phyloP scores from a whole-genome alignment of 2,797 vertebrate genomes.

The Enteromius unitaeniatus region DNA sequence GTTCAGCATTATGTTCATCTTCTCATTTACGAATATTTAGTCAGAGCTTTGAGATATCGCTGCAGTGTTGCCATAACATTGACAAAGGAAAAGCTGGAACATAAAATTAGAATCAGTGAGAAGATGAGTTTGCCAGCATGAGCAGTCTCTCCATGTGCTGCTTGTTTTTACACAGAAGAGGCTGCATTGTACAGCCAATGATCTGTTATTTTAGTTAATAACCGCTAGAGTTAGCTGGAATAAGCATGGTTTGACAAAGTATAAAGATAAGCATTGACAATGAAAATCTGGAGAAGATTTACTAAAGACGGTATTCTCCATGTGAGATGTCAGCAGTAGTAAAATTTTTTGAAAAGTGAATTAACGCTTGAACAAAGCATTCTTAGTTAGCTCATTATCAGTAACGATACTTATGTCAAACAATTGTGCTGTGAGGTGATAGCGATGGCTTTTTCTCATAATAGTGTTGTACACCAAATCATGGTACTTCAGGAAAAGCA shows the following conservation, averaged over 20 bases:
- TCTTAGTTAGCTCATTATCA: neutral
- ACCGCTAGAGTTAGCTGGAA: neutral
- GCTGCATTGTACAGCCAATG: neutral
- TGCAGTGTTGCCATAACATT: conserved; percentile 33
- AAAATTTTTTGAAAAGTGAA: neutral
- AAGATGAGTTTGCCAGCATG: conserved; percentile 34
- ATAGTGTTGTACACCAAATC: neutral
- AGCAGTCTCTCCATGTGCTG: conserved; percentile 8
- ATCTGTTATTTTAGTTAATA: conserved; percentile 7
- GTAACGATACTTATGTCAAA: neutral
- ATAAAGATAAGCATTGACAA: neutral
- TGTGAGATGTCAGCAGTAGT: neutral
- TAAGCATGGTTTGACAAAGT: neutral
- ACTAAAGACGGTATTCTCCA: neutral
- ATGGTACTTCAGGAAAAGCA: neutral
- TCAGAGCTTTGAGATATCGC: conserved; percentile 20
- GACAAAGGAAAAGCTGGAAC: conserved; percentile 35
- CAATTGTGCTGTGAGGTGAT: neutral
- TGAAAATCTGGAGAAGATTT: neutral
- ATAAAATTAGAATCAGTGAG: conserved; percentile 15
- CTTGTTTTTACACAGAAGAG: neutral
- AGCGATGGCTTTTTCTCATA: neutral
- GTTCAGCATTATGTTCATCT: conserved; percentile 3
- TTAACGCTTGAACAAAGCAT: neutral
- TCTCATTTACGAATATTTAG: conserved; percentile 21